A percentile compares a stretch with the other conserved stretches of the same genome.
Conservation (phyloP, 2,113 vertebrate species). For the Todiramphus chloris region DNA sequence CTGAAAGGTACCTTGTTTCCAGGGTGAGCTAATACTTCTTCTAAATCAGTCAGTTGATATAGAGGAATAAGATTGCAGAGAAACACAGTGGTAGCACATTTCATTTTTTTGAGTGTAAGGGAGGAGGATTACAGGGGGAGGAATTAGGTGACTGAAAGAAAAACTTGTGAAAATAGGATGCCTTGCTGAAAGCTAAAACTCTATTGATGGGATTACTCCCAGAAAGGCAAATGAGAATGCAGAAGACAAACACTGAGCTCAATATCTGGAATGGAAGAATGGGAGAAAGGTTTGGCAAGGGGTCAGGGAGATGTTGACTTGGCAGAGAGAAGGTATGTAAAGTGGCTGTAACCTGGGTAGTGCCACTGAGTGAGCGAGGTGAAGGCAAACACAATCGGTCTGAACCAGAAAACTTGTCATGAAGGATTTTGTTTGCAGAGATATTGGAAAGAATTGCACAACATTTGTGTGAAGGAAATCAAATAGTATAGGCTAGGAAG, state of each 20-base stretch:
- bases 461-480: background rate
- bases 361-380: background rate
- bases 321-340: background rate
- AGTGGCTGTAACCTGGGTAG: background rate
- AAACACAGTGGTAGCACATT: background rate
- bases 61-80: background rate
- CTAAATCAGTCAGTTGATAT: slow-evolving; percentile 13
- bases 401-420: background rate
- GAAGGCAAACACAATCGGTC: background rate
- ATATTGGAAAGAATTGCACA: background rate
- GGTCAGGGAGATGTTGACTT: slow-evolving; percentile 4
- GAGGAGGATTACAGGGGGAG: background rate
- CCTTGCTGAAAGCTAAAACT: background rate
- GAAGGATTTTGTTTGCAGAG: background rate
- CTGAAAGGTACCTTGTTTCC: slow-evolving; percentile 54
- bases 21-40: slow-evolving; percentile 25
- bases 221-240: slow-evolving; percentile 9
- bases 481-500: background rate
- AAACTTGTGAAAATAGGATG: slow-evolving; percentile 8
- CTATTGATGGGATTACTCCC: background rate
- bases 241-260: background rate
- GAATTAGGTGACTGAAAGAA: slow-evolving; percentile 11
- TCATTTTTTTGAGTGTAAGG: slow-evolving; percentile 1
- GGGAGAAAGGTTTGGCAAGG: background rate
- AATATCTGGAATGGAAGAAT: background rate